These are phyloP conservation scores for Drosophila asahinai DNA, from an alignment of 1,140 invertebrate genomes.

Conservation along the genomic window DNA sequence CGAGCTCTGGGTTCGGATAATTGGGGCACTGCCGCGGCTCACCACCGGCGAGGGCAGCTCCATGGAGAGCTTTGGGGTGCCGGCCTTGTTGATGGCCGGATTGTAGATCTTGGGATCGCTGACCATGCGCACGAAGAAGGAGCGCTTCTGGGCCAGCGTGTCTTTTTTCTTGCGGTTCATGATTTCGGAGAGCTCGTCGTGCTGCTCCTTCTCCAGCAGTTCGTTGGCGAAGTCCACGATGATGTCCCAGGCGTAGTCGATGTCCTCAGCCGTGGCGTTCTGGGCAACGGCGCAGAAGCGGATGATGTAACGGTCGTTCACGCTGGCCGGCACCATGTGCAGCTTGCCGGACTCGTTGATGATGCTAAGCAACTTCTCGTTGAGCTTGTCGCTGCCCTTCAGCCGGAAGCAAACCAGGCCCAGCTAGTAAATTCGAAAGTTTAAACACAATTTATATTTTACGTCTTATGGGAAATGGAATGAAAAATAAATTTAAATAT, in stretches of 20 bases:
- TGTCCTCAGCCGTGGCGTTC: conserved; percentile 94
- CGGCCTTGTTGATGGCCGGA: conserved; percentile 91
- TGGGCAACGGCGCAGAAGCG: conserved; percentile 98
- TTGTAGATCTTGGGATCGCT: conserved; percentile 98
- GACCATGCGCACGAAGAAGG: conserved; percentile 98
- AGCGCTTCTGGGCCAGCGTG: conserved; percentile 94
- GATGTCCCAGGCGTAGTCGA: conserved; percentile 96
- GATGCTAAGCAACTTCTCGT: conserved; percentile 96
- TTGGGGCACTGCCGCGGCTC: conserved; percentile 85
- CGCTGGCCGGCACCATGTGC: conserved; percentile 98
- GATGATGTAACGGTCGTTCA: conserved; percentile 96
- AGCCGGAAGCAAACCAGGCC: conserved; percentile 94
- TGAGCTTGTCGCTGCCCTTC: conserved; percentile 94
- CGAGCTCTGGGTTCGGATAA: conserved; percentile 85
- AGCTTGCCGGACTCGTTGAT: conserved; percentile 98
- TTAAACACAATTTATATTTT: neutral
- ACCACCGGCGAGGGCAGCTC: conserved; percentile 84
- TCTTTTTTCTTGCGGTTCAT: conserved; percentile 89
- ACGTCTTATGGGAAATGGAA: too few relatives aligned
- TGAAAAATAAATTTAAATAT: too few relatives aligned
- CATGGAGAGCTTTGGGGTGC: conserved; percentile 86
- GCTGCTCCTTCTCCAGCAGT: conserved; percentile 90
- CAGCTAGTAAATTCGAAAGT: conserved; percentile 86
- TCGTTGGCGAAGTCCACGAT: conserved; percentile 94
- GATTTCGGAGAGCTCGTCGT: conserved; percentile 89